Conservation (phyloP, 53 echinoderm and acorn worm species). For the Astropecten irregularis region DNA sequence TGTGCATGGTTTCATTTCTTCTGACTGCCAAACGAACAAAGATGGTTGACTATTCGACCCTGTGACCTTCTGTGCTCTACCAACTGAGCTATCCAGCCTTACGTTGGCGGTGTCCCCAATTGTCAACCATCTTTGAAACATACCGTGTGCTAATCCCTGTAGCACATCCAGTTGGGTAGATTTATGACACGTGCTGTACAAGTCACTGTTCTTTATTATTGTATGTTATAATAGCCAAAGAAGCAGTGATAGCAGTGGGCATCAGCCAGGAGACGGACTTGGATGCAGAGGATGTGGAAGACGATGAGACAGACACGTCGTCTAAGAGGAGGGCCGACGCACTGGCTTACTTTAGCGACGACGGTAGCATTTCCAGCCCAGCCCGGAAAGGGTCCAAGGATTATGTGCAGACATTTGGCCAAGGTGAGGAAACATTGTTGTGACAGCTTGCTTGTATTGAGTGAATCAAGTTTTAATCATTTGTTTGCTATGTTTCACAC, state of each 20-base stretch:
- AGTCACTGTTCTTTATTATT: no score
- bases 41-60: neutral
- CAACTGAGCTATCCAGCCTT: no score
- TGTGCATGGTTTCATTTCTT: no score
- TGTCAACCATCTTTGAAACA: neutral
- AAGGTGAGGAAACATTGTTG: no score
- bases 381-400: slow-evolving; percentile 34
- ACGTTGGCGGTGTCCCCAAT: no score
- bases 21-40: no score
- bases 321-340: slow-evolving; percentile 62
- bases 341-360: slow-evolving; percentile 82
- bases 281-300: slow-evolving; percentile 72
- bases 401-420: slow-evolving; percentile 62
- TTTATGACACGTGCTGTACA: no score
- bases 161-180: no score
- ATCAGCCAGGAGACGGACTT: slow-evolving; percentile 72
- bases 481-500: no score
- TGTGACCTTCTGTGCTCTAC: neutral
- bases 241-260: slow-evolving; percentile 82
- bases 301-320: slow-evolving; percentile 71
- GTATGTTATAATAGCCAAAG: slow-evolving; percentile 92
- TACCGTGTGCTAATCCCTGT: no score
- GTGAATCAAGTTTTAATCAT: no score
- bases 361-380: slow-evolving; percentile 78
- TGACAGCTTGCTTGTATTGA: no score